Conservation (phyloP, 2,113 vertebrate genomes). For the Cichladusa arquata region DNA sequence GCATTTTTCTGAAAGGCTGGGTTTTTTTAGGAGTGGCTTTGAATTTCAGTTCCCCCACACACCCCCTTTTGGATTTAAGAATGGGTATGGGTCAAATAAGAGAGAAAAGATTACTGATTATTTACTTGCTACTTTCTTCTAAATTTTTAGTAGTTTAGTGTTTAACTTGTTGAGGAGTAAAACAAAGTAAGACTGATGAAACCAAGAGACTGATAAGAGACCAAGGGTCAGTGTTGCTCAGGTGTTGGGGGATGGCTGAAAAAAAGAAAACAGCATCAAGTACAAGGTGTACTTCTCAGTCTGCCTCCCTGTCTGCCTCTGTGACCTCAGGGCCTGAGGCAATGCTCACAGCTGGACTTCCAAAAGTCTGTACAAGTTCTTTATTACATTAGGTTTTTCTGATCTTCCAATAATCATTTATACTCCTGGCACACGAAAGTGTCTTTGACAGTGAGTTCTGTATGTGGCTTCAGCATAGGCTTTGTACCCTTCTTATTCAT, state of each 20-base stretch:
- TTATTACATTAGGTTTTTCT: not conserved
- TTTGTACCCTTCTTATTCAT: not conserved
- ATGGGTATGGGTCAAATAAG: not conserved
- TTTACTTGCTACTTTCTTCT: not conserved
- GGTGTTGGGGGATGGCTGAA: not conserved
- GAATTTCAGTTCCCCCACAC: not conserved
- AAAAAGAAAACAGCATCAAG: not conserved
- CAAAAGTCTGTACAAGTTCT: not conserved
- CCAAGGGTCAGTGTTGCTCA: not conserved
- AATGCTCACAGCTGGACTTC: not conserved
- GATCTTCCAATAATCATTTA: not conserved
- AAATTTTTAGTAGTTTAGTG: not conserved
- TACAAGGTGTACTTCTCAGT: not conserved
- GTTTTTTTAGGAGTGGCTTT: not conserved
- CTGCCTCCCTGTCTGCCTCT: not conserved
- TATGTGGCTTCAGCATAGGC: not conserved
- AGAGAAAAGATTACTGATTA: not conserved
- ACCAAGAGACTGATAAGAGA: not conserved
- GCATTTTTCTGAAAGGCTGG: not conserved
- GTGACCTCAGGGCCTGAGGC: not conserved
- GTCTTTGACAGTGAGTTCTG: fast-evolving
- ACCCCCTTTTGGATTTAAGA: not conserved
- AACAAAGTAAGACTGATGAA: not conserved
- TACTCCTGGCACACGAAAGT: not conserved
- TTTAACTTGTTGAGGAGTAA: not conserved